These are phyloP conservation scores for Sander vitreus DNA, from an alignment of 2,113 vertebrate genomes.

Conservation along the genomic window DNA sequence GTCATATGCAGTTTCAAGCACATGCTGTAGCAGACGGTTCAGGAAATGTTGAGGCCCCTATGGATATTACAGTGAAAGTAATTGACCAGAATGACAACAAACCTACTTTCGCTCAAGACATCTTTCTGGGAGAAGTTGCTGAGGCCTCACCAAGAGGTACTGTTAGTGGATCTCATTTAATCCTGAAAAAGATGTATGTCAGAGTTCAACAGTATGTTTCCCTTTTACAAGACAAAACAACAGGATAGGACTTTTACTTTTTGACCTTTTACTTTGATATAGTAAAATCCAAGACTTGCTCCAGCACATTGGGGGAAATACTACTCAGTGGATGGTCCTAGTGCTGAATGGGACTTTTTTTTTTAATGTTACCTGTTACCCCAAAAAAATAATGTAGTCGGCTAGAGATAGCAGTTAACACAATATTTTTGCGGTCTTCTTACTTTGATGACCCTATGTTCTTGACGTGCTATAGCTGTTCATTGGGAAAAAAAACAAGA, in stretches of 20 bases:
- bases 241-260: background rate
- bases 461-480: no score
- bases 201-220: background rate
- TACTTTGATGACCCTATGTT: no score
- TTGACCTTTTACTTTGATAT: background rate
- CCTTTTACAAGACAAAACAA: background rate
- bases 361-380: no score
- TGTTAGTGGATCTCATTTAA: background rate
- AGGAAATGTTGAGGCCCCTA: conserved; percentile 30
- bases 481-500: no score
- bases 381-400: no score
- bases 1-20: conserved; percentile 63
- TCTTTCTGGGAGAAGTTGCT: conserved; percentile 73
- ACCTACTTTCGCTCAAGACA: conserved; percentile 71
- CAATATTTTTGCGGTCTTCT: no score
- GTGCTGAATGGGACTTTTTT: no score
- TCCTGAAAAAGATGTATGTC: background rate
- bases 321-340: no score
- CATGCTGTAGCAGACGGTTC: conserved; percentile 30
- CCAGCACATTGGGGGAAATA: no score
- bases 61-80: conserved; percentile 75
- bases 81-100: conserved; percentile 82
- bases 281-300: no score
- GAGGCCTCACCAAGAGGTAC: conserved; percentile 74
- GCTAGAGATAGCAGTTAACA: no score